phyloP scores from a whole-genome alignment of 2,888 invertebrate genomes.

The Meiosimyza platycephala region DNA sequence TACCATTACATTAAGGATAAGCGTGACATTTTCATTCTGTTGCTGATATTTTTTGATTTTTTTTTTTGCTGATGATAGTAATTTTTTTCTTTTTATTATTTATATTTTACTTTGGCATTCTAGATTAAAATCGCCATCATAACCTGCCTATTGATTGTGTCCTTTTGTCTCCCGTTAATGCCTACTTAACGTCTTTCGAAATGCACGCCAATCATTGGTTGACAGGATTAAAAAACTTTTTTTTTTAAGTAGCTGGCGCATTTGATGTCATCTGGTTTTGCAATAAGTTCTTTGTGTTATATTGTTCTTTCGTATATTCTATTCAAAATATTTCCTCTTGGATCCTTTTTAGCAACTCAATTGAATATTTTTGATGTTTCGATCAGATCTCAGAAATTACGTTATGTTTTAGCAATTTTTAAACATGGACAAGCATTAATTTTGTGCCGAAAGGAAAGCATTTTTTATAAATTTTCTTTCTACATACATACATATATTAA shows the following conservation, averaged over 20 bases:
- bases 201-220: constrained; percentile 60
- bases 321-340: constrained; percentile 11
- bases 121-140: constrained; percentile 51
- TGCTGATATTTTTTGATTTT: constrained; percentile 53
- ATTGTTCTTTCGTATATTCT: constrained; percentile 43
- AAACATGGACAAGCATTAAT: no score
- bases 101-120: constrained; percentile 29
- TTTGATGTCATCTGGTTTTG: constrained; percentile 19
- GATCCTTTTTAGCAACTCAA: constrained; percentile 42
- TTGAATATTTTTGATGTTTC: constrained; percentile 47
- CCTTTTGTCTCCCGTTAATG: constrained; percentile 37
- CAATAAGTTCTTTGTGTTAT: constrained; percentile 21
- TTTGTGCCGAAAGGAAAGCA: no score
- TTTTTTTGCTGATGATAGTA: constrained; percentile 27
- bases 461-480: no score
- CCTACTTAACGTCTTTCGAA: constrained; percentile 34
- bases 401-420: no score
- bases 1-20: constrained; percentile 51
- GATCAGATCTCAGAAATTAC: constrained; percentile 21
- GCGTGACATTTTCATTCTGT: constrained; percentile 65
- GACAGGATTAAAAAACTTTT: constrained; percentile 57
- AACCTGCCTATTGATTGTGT: constrained; percentile 14
- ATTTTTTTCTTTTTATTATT: constrained; percentile 33
- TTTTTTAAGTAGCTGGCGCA: constrained; percentile 38
- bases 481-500: no score